A percentile compares a stretch with the other conserved stretches of the same genome.
Evolutionary conservation across 1,140 invertebrate species (phyloP).

Genomic region (Micrasema minimum): DNA sequence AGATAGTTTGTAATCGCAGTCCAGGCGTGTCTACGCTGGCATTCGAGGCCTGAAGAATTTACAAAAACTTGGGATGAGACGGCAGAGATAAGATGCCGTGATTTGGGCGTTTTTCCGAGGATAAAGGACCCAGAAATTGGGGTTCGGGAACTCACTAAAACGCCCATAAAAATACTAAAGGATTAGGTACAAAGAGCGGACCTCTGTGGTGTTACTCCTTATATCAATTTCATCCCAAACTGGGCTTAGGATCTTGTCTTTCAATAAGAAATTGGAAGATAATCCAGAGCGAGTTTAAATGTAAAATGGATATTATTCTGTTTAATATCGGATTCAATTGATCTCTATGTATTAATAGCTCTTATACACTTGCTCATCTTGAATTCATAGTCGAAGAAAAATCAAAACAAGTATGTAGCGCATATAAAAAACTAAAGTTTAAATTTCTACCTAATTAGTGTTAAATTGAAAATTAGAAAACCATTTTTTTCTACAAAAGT

Average conservation of each 20-base stretch:
- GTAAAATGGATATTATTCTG: no score
- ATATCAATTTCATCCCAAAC: constrained; percentile 40
- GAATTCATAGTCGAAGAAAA: no score
- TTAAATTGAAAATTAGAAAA: no score
- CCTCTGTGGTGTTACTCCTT: constrained; percentile 28
- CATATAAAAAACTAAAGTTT: no score
- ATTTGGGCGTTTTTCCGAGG: constrained; percentile 50
- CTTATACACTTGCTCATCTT: no score
- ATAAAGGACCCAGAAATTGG: constrained; percentile 43
- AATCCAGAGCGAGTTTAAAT: constrained; percentile 5
- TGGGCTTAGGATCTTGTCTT: constrained; percentile 6
- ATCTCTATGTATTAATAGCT: no score
- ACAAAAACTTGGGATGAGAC: constrained; percentile 45
- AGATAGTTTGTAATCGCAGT: no score
- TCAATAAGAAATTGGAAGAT: constrained; percentile 12
- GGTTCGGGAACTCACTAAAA: constrained; percentile 26
- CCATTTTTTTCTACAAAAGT: no score
- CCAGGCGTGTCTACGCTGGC: not conserved
- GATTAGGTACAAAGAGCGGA: constrained; percentile 37
- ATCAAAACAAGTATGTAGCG: no score
- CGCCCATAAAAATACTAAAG: constrained; percentile 11
- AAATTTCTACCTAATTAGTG: no score
- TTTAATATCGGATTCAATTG: no score
- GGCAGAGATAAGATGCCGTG: constrained; percentile 50
- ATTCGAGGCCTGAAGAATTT: constrained; percentile 38